Percentiles rank a stretch among this genome's conserved stretches.
Conservation (phyloP, 2,113 vertebrate genomes). For the Ceratotherium simum region DNA sequence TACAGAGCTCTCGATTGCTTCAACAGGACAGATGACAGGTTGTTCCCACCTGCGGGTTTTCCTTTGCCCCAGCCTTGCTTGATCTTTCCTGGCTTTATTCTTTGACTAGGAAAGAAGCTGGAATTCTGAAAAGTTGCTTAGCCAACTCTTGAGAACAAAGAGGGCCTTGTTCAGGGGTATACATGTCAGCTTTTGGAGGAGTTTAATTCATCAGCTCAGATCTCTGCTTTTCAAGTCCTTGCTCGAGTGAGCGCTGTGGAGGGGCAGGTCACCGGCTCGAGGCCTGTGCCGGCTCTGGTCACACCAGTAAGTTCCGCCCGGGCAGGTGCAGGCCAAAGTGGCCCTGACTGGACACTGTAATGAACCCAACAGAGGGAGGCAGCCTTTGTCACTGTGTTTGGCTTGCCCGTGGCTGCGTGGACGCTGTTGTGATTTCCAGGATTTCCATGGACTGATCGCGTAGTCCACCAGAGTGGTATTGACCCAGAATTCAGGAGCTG, state of each 20-base stretch:
- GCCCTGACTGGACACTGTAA: accelerated
- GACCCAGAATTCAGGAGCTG: neutral
- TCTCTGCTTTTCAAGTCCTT: slow-evolving; percentile 67
- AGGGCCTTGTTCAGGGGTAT: slow-evolving; percentile 65
- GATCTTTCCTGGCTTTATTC: slow-evolving; percentile 36
- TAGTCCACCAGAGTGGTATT: neutral
- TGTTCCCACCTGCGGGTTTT: neutral
- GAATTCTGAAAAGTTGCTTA: slow-evolving; percentile 67
- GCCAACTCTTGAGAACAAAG: slow-evolving; percentile 70
- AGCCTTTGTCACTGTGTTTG: neutral
- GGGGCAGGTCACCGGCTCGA: neutral
- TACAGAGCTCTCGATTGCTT: neutral
- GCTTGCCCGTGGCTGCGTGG: neutral
- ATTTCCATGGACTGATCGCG: neutral
- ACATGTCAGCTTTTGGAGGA: slow-evolving; percentile 67
- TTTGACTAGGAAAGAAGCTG: slow-evolving; percentile 52
- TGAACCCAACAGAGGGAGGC: neutral
- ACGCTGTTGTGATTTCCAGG: neutral
- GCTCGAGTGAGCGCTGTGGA: slow-evolving; percentile 15
- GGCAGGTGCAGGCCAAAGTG: neutral
- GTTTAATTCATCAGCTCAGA: slow-evolving; percentile 55
- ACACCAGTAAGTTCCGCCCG: neutral
- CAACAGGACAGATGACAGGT: slow-evolving; percentile 21
- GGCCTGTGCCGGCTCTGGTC: neutral
- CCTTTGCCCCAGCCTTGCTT: neutral